phyloP scores from a whole-genome alignment of 2,888 invertebrate species.

The Drosophila recens region DNA sequence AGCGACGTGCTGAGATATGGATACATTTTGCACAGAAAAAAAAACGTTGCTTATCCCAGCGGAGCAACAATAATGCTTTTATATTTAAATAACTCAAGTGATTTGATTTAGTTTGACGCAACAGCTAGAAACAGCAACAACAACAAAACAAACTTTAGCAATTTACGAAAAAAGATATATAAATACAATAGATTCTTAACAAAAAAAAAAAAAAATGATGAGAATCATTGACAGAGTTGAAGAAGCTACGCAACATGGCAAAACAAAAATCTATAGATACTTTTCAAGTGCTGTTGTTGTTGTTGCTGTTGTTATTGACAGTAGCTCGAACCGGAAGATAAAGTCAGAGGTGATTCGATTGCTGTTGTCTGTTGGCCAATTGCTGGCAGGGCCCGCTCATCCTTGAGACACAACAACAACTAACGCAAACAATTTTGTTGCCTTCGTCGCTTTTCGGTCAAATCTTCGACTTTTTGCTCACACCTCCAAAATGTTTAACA shows the following conservation, averaged over 20 bases:
- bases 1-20: conserved; percentile 39
- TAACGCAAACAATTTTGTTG: not conserved
- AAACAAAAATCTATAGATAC: conserved; percentile 43
- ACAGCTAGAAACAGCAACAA: conserved; percentile 36
- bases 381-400: conserved; percentile 28
- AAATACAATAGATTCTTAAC: conserved; percentile 11
- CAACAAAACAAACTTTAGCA: conserved; percentile 30
- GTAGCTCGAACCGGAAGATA: conserved; percentile 44
- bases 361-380: conserved; percentile 20
- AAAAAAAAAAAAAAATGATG: conserved; percentile 8
- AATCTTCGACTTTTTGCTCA: conserved; percentile 23
- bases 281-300: conserved; percentile 8
- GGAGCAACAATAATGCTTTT: conserved; percentile 40
- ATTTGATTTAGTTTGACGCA: conserved; percentile 63
- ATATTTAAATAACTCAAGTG: conserved; percentile 58
- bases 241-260: conserved; percentile 34
- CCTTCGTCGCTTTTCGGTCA: conserved; percentile 19
- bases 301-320: conserved; percentile 21
- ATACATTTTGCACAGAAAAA: conserved; percentile 25
- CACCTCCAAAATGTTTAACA: conserved; percentile 33
- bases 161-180: conserved; percentile 18
- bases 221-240: conserved; percentile 40
- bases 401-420: conserved; percentile 38
- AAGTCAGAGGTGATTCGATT: conserved; percentile 18
- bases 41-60: conserved; percentile 25